Evolutionary conservation across 1,140 invertebrate genomes (phyloP).

Genomic region (Asbolus verrucosus): DNA sequence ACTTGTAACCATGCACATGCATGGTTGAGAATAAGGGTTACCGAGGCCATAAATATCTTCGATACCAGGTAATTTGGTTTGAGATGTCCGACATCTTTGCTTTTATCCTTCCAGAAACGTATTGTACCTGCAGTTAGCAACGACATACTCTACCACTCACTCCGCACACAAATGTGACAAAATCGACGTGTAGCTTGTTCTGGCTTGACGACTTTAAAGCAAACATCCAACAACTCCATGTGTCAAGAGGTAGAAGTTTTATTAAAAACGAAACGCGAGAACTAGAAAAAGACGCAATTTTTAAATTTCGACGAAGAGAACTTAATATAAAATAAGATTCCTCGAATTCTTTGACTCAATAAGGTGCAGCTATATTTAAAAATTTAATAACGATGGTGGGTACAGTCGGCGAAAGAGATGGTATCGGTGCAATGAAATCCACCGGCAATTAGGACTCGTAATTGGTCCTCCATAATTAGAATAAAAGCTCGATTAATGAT

Average conservation of each 20-base stretch:
- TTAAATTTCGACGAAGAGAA: conserved; percentile 24
- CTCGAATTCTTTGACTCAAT: conserved; percentile 11
- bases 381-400: conserved; percentile 23
- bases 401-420: background rate
- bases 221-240: conserved; percentile 36
- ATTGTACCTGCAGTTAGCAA: background rate
- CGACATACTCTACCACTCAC: too few species aligned
- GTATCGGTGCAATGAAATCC: background rate
- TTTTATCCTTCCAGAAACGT: background rate
- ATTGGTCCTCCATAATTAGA: conserved; percentile 19
- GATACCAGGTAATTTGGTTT: background rate
- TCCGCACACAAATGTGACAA: conserved; percentile 9
- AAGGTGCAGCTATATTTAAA: conserved; percentile 26
- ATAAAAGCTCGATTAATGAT: conserved; percentile 22
- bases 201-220: conserved; percentile 22
- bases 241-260: conserved; percentile 9
- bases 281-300: conserved; percentile 7
- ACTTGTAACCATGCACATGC: too few species aligned
- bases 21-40: too few species aligned
- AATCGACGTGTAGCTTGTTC: conserved; percentile 3
- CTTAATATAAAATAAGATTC: conserved; percentile 29
- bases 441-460: conserved; percentile 13
- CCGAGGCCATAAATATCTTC: too few species aligned
- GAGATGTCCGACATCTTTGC: too few species aligned
- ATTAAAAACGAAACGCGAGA: conserved; percentile 27